A percentile compares a stretch with the other conserved stretches of the same genome.
Conservation (phyloP, 2,113 vertebrate genomes). For the Microcebus tavaratra region DNA sequence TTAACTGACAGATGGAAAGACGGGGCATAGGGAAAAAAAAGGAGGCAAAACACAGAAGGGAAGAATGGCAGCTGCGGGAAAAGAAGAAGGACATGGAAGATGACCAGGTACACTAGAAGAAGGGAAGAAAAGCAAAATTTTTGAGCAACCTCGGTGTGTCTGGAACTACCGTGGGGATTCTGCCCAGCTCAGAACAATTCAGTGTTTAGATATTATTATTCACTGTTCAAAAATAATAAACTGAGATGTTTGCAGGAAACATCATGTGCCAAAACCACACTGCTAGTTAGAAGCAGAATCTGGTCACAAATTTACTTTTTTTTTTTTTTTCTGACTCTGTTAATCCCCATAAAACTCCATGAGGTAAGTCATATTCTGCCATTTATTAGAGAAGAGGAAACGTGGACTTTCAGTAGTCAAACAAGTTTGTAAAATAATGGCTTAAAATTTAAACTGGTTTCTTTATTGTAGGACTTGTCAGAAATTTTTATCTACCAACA, state of each 20-base stretch:
- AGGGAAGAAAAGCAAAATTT: background rate
- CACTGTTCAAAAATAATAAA: background rate
- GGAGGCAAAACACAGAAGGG: background rate
- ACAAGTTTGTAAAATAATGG: background rate
- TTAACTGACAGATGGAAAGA: constrained; percentile 72
- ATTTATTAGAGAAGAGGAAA: background rate
- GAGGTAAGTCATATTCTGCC: background rate
- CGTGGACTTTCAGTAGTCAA: background rate
- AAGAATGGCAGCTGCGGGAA: constrained; percentile 1
- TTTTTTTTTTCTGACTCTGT: background rate
- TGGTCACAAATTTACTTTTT: background rate
- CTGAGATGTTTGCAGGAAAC: background rate
- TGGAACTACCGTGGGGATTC: background rate
- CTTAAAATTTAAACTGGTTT: background rate
- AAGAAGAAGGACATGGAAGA: constrained; percentile 20
- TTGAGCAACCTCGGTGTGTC: background rate
- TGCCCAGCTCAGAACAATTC: background rate
- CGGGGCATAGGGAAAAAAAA: background rate
- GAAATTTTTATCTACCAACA: background rate
- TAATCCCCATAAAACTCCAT: background rate
- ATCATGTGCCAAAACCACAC: background rate
- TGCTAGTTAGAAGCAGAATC: background rate
- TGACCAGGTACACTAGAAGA: background rate
- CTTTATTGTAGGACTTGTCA: background rate
- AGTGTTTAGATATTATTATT: background rate